Percentiles rank a stretch among this genome's conserved stretches.
Evolutionary conservation across 2,113 vertebrate species (phyloP).

Genomic region (Eublepharis macularius): DNA sequence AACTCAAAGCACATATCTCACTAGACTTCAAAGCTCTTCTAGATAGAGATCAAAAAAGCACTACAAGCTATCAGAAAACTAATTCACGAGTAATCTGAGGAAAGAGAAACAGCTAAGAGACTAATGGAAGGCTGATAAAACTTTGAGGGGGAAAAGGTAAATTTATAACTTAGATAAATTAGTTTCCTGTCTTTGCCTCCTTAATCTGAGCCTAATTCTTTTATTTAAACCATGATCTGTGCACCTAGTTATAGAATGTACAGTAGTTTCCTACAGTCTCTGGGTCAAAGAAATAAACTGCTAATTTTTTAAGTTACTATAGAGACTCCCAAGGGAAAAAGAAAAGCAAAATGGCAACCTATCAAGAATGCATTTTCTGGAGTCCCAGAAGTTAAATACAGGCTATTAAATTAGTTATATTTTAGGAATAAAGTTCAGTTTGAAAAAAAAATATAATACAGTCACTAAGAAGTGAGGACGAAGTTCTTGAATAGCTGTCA

Average conservation of each 20-base stretch:
- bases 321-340: not conserved
- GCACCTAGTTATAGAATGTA: not conserved
- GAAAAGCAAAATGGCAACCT: not conserved
- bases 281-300: not conserved
- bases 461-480: not conserved
- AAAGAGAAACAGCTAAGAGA: rapidly evolving
- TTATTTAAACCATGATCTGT: conserved; percentile 19
- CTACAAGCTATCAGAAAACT: not conserved
- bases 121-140: not conserved
- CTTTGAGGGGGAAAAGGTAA: not conserved
- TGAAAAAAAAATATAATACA: not conserved
- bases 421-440: not conserved
- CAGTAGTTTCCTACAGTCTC: not conserved
- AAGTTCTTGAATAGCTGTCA: not conserved
- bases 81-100: too few species aligned
- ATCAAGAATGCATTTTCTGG: rapidly evolving
- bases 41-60: not conserved
- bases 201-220: not conserved
- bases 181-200: not conserved
- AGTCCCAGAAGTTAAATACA: not conserved
- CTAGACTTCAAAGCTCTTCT: not conserved
- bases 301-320: not conserved
- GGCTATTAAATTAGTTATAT: not conserved
- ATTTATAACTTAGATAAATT: not conserved
- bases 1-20: not conserved